A percentile compares a stretch with the other conserved stretches of the same genome.
phyloP scores from a whole-genome alignment of 2,797 vertebrate genomes.

The Cossypha polioptera region DNA sequence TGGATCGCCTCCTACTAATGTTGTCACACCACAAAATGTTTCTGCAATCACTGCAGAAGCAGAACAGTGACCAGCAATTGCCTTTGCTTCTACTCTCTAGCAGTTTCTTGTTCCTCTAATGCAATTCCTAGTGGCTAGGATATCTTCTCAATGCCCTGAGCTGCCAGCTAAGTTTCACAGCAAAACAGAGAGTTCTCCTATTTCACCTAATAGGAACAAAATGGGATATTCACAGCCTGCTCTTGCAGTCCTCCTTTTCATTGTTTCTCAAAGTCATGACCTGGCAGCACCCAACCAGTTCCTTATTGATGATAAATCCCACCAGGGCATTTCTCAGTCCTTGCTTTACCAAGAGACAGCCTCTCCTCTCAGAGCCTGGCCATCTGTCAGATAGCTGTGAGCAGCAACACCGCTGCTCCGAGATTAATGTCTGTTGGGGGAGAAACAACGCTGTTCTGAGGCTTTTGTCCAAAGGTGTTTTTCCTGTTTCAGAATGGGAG shows the following conservation, averaged over 20 bases:
- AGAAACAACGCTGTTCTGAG: background rate
- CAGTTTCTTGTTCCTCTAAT: background rate
- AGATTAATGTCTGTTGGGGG: background rate
- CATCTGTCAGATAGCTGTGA: background rate
- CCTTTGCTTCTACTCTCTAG: background rate
- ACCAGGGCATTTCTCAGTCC: background rate
- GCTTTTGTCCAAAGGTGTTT: background rate
- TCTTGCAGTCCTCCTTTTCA: background rate
- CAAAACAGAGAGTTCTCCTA: background rate
- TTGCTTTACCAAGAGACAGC: background rate
- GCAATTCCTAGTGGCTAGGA: background rate
- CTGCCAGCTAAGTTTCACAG: background rate
- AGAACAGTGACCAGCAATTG: background rate
- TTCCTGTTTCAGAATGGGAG: background rate
- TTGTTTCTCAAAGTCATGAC: background rate
- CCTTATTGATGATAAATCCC: background rate
- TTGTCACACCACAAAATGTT: background rate
- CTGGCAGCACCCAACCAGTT: background rate
- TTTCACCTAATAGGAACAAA: background rate
- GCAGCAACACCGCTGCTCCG: background rate
- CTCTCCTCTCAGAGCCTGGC: background rate
- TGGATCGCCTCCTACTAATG: background rate
- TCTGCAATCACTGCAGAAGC: background rate
- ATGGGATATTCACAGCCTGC: background rate
- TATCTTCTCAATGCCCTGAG: background rate